phyloP scores from a whole-genome alignment of 2,888 invertebrate genomes.

The Pediacus dermestoides region DNA sequence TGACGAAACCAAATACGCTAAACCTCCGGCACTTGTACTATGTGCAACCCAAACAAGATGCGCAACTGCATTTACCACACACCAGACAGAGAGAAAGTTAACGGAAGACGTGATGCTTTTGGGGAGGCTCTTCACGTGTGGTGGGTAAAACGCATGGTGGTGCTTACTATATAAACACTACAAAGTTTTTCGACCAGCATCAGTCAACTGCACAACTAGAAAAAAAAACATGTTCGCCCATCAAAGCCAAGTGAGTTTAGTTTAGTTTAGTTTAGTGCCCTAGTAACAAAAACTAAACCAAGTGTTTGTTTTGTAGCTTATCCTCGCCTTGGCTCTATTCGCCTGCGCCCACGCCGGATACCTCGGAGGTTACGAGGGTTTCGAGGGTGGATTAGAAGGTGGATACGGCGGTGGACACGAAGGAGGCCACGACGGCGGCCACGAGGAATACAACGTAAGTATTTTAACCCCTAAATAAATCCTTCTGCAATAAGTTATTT shows the following conservation, averaged over 20 bases:
- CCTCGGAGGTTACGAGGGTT: constrained; percentile 21
- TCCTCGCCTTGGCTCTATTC: constrained; percentile 30
- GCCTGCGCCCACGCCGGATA: constrained; percentile 27
- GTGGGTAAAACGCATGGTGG: constrained; percentile 11
- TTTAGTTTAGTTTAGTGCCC: constrained; percentile 7
- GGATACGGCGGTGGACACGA: constrained; percentile 24
- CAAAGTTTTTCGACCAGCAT: constrained; percentile 15
- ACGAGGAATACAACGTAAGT: constrained; percentile 32
- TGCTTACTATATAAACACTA: constrained; percentile 19
- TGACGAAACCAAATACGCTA: constrained; percentile 8
- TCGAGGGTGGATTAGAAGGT: constrained; percentile 23
- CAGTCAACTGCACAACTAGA: constrained; percentile 17
- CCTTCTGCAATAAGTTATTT: constrained; percentile 10
- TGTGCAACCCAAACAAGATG: constrained; percentile 2
- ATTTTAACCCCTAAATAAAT: background rate
- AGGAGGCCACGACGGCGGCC: constrained; percentile 24
- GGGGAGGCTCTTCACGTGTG: constrained; percentile 17
- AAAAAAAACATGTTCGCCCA: constrained; percentile 16
- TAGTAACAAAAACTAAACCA: constrained; percentile 3
- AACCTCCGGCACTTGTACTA: background rate
- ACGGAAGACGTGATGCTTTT: constrained; percentile 10
- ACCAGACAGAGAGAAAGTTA: constrained; percentile 21
- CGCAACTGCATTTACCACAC: background rate
- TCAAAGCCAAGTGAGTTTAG: constrained; percentile 19
- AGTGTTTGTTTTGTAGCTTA: constrained; percentile 30